Evolutionary conservation across 2,888 invertebrate genomes (phyloP), one percentile per base, ranked within the genome.

Genomic region (Ochropacha duplaris): DNA sequence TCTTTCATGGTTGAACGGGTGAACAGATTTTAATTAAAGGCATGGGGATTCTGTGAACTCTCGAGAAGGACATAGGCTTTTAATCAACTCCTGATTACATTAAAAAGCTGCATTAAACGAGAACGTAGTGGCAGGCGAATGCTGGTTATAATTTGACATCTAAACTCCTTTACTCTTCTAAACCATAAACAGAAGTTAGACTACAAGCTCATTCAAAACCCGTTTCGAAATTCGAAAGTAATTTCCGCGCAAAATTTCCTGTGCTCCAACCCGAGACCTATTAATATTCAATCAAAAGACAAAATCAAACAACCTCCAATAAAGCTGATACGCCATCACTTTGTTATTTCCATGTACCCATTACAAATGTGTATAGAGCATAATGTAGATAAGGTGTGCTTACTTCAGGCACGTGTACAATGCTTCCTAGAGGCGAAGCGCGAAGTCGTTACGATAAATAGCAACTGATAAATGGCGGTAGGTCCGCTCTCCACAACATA

Each of bases 381-480:
- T 54, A 58, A 60, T 57, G 56, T 56, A 62, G 65, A 66, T 66
- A 68, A 65, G 65, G 57, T 55, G 49, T 50, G 50, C 49, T 44
- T 44, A 44, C 44, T 44, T 44, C 44, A 50, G 67, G 76, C 74
- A 75, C 71, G 72, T 73, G 76, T 67, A 54, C 44, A 66, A 57
- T 59, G 65, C 69, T 81, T 82, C 77, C 72, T 75, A 71, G 74
- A 73, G 74, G 64, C 66, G 57, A 75, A 70, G 76, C 74, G 78
- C 69, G 67, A 72, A 76, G 74, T 72, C 77, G 79, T 81, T 78
- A 77, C 78, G 82, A 83, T 83, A 80, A 82, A 83, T 72, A 78
- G 76, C 67, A 44, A 22, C 69, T 76, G 81, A 83, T 83, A 82
- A 80, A 81, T 73, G 62, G 55, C 58, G 62, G 61, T 58, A 60